Evolutionary conservation across 1,140 invertebrate genomes (phyloP), one percentile per base, ranked within the genome.

Genomic region (Ctenoplectra terminalis): DNA sequence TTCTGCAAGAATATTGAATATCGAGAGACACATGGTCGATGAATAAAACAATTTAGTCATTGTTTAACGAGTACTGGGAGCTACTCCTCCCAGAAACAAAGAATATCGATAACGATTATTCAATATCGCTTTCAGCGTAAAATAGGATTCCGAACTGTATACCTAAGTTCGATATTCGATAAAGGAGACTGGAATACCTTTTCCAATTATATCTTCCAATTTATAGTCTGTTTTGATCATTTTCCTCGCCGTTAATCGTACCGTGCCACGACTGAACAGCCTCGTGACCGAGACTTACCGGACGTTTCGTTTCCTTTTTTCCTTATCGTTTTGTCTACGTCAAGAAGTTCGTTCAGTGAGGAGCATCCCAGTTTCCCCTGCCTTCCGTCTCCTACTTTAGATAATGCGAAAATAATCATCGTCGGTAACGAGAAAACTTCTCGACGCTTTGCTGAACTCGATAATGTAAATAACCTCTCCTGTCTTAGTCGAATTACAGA

Each of bases 381-480:
- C 17, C 37, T 67, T 58, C 61, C 52, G 43, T 56, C 56, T 6
- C 46, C 50, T n/a, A 15, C 31, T 71, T 48, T 63, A 74, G 63
- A 52, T 83, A 79, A 86, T 83, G 70, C 75, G 58, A 87, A 82
- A 87, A 87, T 86, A 86, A 87, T 87, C 74, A 87, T 82, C 66
- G 50, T 9, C 40, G 56, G 37, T 87, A 86, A 86, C 69, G 81
- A 87, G 74, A 83, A 87, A 86, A 87, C 73, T 83, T 87, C 71
- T 54, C 34, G 52, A 70, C 74, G 37, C 58, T 69, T 83, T 46
- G 20, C 54, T 73, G 43, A 78, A 74, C 56, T 80, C 43, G 77
- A 31, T 77, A 80, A 84, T 80, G 40, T 69, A 48, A 61, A 71
- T 54, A 58, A 60, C 74, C 40, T 13, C 6, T 0, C 29, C 31